Conservation (phyloP, 2,797 vertebrate species). For the Amniataba percoides region DNA sequence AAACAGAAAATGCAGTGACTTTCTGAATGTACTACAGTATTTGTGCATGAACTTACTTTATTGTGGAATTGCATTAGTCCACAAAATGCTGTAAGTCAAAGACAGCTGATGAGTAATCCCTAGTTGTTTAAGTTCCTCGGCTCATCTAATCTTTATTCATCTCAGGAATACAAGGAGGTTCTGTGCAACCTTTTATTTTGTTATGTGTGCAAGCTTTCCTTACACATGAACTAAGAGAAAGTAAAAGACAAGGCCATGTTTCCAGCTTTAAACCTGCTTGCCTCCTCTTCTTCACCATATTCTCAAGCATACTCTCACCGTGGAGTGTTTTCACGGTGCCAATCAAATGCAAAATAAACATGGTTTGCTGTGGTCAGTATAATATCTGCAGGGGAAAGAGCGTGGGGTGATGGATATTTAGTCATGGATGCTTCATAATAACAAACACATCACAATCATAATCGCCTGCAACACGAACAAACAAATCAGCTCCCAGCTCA, state of each 20-base stretch:
- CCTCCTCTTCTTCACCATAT: slow-evolving; percentile 11
- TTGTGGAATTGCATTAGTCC: not conserved
- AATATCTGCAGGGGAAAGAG: slow-evolving; percentile 51
- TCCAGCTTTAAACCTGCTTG: slow-evolving; percentile 15
- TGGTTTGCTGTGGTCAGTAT: slow-evolving; percentile 22
- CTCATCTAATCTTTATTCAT: not conserved
- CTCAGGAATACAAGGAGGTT: not conserved
- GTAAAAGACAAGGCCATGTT: not conserved
- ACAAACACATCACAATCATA: slow-evolving; percentile 62
- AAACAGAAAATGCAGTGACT: not conserved
- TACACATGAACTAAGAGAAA: not conserved
- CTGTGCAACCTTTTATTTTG: not conserved
- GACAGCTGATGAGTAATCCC: not conserved
- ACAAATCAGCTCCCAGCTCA: slow-evolving; percentile 62
- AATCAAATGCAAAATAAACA: slow-evolving; percentile 39
- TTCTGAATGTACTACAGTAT: not conserved
- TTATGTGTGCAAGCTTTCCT: not conserved
- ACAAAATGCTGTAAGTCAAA: not conserved
- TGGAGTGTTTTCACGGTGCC: slow-evolving; percentile 11
- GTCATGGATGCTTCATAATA: slow-evolving; percentile 57
- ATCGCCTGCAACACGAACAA: slow-evolving; percentile 40
- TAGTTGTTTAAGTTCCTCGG: not conserved
- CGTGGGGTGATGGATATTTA: slow-evolving; percentile 58
- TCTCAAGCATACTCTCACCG: slow-evolving; percentile 14
- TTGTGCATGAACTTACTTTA: not conserved